Base-by-base conservation (phyloP, 2,888 invertebrate species). In the Siphlonurus alternatus region DNA sequence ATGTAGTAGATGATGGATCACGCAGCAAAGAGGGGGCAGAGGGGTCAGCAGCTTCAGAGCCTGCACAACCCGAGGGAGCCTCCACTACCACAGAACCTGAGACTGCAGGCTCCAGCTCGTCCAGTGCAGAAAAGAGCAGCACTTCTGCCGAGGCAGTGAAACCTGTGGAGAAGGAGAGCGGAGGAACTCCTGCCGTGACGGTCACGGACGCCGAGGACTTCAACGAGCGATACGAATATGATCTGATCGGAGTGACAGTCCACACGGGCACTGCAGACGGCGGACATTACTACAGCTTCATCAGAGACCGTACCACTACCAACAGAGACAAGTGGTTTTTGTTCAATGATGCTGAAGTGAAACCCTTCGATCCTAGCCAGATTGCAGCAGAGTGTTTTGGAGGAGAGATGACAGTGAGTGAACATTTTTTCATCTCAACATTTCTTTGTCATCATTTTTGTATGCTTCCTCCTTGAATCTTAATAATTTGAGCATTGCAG, bases 221-320 rank as follows among this genome's bases (percentile, higher is more conserved):
- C 66, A 84, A 83, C 71, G 88, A 88, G 83, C 78, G 69, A 68
- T 56, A 75, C 67, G 77, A 79, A 66, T 82, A 89, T 76, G 91
- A 92, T 75, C 76, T 93, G 67, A 92, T 92, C 67, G 96, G 96
- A 15, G 94, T 96, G 15, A 96, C 96, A 0, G 96, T 96, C 0
- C 96, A 96, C 77, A 96, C 96, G 19, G 96, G 96, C n/a, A 96
- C 94, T 0, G 96, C 96, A 1, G 96, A 96, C 75, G 95, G 95
- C 63, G 96, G 96, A 0, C 96, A 96, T 76, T 96, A 96, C 76
- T 95, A 95, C 77, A 89, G 89, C 79, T 96, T 96, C 75, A 96
- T 96, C 67, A 84, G 93, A 68, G 95, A 95, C 77, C 81, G 93
- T 53, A 84, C 85, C 65, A 78, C 78, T 1, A 75, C 78, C 1